Percentiles rank a stretch among this genome's conserved stretches.
phyloP scores from a whole-genome alignment of 2,888 invertebrate species.

The Pseudoips prasinana region DNA sequence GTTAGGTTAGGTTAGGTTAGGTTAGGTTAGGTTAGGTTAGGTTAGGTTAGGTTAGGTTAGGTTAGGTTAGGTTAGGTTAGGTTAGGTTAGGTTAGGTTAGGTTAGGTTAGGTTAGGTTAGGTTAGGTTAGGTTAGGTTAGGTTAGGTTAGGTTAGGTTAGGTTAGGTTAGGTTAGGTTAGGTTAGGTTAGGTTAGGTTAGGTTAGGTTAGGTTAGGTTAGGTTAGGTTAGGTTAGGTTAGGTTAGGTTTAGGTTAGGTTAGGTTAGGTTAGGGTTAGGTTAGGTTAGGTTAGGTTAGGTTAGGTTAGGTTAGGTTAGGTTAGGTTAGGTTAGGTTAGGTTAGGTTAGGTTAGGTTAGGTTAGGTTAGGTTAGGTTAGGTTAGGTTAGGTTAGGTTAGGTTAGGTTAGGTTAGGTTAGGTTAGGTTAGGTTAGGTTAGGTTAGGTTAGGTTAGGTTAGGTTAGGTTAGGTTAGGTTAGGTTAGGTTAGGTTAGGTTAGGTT shows the following conservation, averaged over 20 bases:
- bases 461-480: conserved; percentile 14
- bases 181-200: conserved; percentile 22
- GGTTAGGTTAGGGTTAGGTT: conserved; percentile 23
- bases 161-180: conserved; percentile 15
- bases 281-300: conserved; percentile 18
- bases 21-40: conserved; percentile 25
- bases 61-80: conserved; percentile 16
- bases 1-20: conserved; percentile 21
- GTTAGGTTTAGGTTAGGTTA: no score
- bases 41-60: conserved; percentile 15
- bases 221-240: conserved; percentile 20
- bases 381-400: conserved; percentile 15
- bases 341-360: conserved; percentile 23
- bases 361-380: conserved; percentile 21
- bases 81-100: conserved; percentile 15
- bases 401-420: conserved; percentile 21
- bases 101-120: conserved; percentile 14
- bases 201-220: conserved; percentile 19
- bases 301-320: conserved; percentile 10
- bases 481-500: conserved; percentile 21
- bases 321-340: conserved; percentile 16
- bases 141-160: conserved; percentile 9
- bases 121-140: conserved; percentile 13
- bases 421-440: conserved; percentile 19
- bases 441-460: conserved; percentile 20